Conservation (phyloP, 2,797 vertebrate species). For the Pseudochirops corinnae region DNA sequence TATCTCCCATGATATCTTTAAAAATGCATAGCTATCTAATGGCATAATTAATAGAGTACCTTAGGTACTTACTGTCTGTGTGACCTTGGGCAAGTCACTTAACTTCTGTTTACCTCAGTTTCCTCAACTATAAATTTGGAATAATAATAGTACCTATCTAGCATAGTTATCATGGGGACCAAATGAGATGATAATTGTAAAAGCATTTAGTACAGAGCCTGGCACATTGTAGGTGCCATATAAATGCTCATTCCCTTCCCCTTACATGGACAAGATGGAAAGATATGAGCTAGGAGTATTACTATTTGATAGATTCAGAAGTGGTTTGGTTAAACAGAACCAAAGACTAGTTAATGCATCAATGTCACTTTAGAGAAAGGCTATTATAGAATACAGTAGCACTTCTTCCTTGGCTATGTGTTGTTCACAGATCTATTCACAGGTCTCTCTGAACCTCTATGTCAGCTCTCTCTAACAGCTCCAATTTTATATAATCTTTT, state of each 20-base stretch:
- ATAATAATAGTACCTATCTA: background rate
- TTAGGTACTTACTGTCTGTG: background rate
- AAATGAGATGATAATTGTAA: background rate
- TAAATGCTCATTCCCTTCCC: background rate
- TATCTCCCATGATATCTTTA: background rate
- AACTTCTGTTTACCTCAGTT: background rate
- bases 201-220: background rate
- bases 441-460: background rate
- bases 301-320: background rate
- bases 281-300: background rate
- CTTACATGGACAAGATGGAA: background rate
- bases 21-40: background rate
- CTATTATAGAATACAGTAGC: background rate
- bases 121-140: background rate
- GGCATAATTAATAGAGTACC: background rate
- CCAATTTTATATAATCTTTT: too few relatives aligned
- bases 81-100: background rate
- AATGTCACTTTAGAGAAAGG: background rate
- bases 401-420: background rate
- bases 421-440: background rate
- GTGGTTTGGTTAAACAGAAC: background rate
- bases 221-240: background rate
- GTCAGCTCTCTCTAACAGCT: background rate
- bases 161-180: background rate
- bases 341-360: background rate